Conservation (phyloP, 2,113 vertebrate genomes). For the Rhineura floridana region DNA sequence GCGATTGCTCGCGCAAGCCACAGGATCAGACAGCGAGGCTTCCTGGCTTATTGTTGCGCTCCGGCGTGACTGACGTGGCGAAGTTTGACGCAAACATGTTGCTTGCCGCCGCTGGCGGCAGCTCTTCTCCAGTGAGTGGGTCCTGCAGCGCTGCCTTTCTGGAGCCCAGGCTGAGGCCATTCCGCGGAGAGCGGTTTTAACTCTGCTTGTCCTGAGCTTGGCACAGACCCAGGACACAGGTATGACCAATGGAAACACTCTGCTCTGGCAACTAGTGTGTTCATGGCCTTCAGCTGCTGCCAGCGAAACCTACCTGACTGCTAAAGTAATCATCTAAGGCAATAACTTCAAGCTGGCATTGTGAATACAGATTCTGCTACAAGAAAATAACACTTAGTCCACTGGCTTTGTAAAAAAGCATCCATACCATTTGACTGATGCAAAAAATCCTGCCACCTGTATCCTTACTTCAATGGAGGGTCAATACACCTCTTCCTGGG, state of each 20-base stretch:
- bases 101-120: slow-evolving; percentile 52
- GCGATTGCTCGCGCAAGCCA: not conserved
- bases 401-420: too few species aligned
- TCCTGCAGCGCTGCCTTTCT: slow-evolving; percentile 46
- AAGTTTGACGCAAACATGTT: slow-evolving; percentile 77
- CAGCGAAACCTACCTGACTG: too few species aligned
- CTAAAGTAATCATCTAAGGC: too few species aligned
- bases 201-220: not conserved
- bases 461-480: too few species aligned
- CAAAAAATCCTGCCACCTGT: too few species aligned
- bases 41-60: too few species aligned
- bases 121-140: slow-evolving; percentile 45
- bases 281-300: too few species aligned
- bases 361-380: slow-evolving; percentile 50
- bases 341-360: slow-evolving; percentile 52
- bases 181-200: slow-evolving; percentile 14
- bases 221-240: slow-evolving; percentile 62
- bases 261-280: too few species aligned
- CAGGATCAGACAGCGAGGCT: not conserved
- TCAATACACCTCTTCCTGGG: too few species aligned
- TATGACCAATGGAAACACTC: too few species aligned
- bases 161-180: slow-evolving; percentile 19
- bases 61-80: slow-evolving; percentile 61
- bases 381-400: slow-evolving; percentile 74
- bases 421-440: too few species aligned